These are phyloP conservation scores for Neoarius graeffei DNA, from an alignment of 2,113 vertebrate species.

Conservation along the genomic window DNA sequence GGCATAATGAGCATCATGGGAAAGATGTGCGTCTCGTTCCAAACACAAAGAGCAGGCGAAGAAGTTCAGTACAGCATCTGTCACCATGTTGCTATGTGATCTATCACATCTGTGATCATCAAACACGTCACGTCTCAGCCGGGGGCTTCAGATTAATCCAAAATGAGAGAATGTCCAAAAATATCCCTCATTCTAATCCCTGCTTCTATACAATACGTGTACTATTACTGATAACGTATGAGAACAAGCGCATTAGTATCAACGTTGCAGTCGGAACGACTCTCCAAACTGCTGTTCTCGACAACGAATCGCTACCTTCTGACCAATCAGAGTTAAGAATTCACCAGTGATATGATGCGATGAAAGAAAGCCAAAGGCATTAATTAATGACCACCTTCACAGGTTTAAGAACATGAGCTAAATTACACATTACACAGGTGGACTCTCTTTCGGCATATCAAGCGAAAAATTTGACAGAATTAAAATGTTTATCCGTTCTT, in stretches of 20 bases:
- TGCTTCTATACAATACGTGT: not conserved
- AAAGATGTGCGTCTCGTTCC: constrained; percentile 14
- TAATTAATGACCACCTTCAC: not conserved
- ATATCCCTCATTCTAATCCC: not conserved
- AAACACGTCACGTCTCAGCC: not conserved
- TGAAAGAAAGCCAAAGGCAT: not conserved
- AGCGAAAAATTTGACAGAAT: too few relatives aligned
- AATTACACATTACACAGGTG: too few relatives aligned
- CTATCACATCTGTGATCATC: constrained; percentile 1
- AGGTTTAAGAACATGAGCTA: not conserved
- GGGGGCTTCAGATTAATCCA: not conserved
- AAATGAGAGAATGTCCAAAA: not conserved
- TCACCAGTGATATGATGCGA: not conserved
- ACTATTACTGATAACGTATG: not conserved
- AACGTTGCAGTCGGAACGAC: not conserved
- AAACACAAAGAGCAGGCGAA: not conserved
- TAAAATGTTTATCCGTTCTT: too few relatives aligned
- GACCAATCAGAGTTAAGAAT: not conserved
- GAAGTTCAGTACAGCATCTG: not conserved
- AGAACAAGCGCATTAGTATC: not conserved
- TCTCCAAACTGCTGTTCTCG: not conserved
- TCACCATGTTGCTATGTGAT: not conserved
- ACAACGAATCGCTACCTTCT: not conserved
- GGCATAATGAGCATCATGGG: constrained; percentile 34
- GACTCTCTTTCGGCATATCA: too few relatives aligned